Evolutionary conservation across 2,888 invertebrate species (phyloP), one percentile per base, ranked within the genome.

Genomic region (Himalopsyche tibetana): DNA sequence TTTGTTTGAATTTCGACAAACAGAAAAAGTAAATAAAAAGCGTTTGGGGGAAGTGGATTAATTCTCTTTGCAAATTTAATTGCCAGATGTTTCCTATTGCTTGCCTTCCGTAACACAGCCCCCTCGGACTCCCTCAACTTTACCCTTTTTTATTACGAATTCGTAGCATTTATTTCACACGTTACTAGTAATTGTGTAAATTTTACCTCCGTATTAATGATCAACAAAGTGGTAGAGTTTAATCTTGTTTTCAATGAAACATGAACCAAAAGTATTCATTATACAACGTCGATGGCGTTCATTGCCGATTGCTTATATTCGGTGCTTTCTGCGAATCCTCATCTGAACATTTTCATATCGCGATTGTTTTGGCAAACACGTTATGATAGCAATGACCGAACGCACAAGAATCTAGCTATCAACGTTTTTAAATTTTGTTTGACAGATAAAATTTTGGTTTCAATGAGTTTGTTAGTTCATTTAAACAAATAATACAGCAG

Each of bases 11-110:
- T 83, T 83, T 56, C 38, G 74, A 83, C 86, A 69, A 40, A 12
- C 74, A 81, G 55, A 87, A 88, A 88, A 87, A 88, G 85, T 87
- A 87, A 85, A 87, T 87, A 88, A 88, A 88, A 87, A 87, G 81
- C 83, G 55, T 69, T 85, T 63, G 63, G 87, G 84, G 86, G 85
- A 80, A 84, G 87, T 83, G 88, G 88, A 88, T 88, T 88, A 88
- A 88, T 88, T 88, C 88, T 85, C 85, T 88, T 87, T 83, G 84
- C 87, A 86, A 87, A 88, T 88, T 88, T 88, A 88, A 88, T 88
- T 88, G 88, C 88, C 88, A 88, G 88, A 88, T 88, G 88, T 87
- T 88, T 86, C 86, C 86, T 86, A 86, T 82, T 85, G 80, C 86
- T 87, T 86, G 80, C 88, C 84, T 84, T 80, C 86, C 85, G 86